Percentiles rank a stretch among this genome's conserved stretches.
These are phyloP conservation scores for Heteronetta atricapilla DNA, from an alignment of 2,113 vertebrate species.

Conservation along the genomic window DNA sequence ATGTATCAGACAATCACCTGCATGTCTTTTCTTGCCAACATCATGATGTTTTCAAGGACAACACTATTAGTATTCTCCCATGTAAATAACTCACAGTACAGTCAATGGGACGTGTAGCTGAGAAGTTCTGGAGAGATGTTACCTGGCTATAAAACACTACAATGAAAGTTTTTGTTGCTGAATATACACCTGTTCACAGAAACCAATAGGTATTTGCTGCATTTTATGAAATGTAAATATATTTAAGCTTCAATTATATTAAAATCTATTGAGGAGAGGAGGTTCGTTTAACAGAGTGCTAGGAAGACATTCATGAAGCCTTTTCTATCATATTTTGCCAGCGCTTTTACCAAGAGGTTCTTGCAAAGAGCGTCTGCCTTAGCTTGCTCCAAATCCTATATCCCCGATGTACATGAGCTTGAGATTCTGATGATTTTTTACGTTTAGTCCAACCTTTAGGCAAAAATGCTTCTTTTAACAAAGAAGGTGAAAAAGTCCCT, in stretches of 20 bases:
- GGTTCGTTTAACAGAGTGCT: background rate
- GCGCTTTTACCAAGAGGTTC: background rate
- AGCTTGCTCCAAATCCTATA: background rate
- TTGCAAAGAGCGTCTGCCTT: background rate
- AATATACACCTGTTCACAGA: background rate
- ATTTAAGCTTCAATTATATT: background rate
- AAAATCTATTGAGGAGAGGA: background rate
- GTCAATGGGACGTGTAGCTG: background rate
- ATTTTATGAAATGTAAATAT: background rate
- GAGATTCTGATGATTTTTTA: background rate
- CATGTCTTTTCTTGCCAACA: background rate
- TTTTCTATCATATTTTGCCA: background rate
- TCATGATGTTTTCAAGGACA: conserved; percentile 5
- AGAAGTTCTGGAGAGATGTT: background rate
- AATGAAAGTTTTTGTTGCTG: background rate
- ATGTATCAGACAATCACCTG: background rate
- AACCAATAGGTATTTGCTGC: background rate
- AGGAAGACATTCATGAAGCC: background rate
- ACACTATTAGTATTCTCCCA: background rate
- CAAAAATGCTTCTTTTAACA: background rate
- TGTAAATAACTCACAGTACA: background rate
- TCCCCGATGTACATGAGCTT: background rate
- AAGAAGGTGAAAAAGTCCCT: background rate
- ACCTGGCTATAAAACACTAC: background rate
- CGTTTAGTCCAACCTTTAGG: background rate